These are phyloP conservation scores for Gryllus bimaculatus DNA, from an alignment of 1,140 invertebrate genomes.

Conservation along the genomic window DNA sequence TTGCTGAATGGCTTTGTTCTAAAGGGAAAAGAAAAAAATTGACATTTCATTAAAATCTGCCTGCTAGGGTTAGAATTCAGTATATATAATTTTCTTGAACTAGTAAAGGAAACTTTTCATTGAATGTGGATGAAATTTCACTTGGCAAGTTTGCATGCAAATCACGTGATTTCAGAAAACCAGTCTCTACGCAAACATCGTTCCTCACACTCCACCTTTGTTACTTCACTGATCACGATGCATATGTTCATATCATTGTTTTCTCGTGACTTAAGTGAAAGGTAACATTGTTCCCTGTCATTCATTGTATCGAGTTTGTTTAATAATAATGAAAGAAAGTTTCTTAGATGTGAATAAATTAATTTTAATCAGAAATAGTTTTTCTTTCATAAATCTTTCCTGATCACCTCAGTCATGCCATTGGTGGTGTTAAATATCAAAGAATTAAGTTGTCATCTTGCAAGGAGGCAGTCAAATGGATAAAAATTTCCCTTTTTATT, in stretches of 20 bases:
- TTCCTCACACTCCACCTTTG: neutral
- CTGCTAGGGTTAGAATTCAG: too few relatives aligned
- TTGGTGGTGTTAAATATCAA: too few relatives aligned
- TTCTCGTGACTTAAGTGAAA: neutral
- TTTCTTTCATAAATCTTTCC: neutral
- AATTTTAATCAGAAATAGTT: constrained; percentile 2
- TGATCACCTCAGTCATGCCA: too few relatives aligned
- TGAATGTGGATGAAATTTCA: neutral
- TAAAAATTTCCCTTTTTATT: too few relatives aligned
- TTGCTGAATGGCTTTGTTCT: too few relatives aligned
- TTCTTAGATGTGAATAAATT: constrained; percentile 14
- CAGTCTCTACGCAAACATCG: neutral
- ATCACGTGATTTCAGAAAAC: neutral
- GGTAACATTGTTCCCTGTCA: neutral
- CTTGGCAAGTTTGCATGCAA: neutral
- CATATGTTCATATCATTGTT: neutral
- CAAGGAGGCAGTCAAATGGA: too few relatives aligned
- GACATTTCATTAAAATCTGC: too few relatives aligned
- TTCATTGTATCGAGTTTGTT: neutral
- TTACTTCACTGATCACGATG: neutral
- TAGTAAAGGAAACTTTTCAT: too few relatives aligned
- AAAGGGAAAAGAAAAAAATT: too few relatives aligned
- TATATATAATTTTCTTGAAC: too few relatives aligned
- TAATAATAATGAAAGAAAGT: neutral
- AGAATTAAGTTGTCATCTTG: too few relatives aligned